A percentile compares a stretch with the other conserved stretches of the same genome.
Evolutionary conservation across 1,140 invertebrate genomes (phyloP).

Genomic region (Drosophila ogumai): DNA sequence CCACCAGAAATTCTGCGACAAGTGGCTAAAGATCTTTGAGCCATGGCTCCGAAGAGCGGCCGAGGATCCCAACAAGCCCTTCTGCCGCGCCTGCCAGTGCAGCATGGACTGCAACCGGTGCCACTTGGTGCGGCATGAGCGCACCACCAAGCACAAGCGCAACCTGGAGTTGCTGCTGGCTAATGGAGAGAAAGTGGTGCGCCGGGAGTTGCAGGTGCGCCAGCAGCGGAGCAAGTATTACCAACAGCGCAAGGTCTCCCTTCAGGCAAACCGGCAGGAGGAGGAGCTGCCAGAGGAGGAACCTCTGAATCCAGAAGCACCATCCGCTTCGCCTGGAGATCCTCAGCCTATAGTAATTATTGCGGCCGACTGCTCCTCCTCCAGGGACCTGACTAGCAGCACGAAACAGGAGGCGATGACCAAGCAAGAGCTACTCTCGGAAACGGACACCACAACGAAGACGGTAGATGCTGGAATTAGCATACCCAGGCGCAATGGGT

Average conservation of each 20-base stretch:
- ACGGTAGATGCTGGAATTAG: neutral
- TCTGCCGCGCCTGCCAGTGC: constrained; percentile 75
- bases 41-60: constrained; percentile 69
- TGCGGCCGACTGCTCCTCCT: neutral
- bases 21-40: constrained; percentile 77
- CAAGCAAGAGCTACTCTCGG: constrained; percentile 19
- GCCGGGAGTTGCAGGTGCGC: constrained; percentile 66
- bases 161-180: constrained; percentile 69
- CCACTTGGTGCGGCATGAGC: constrained; percentile 74
- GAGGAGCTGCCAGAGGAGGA: neutral
- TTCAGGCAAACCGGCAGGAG: constrained; percentile 7
- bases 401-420: neutral
- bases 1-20: constrained; percentile 76
- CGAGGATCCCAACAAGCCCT: constrained; percentile 77
- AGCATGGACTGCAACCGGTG: constrained; percentile 80
- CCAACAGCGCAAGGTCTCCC: constrained; percentile 49
- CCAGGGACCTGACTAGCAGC: neutral
- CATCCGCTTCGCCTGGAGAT: no score
- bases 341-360: neutral
- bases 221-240: constrained; percentile 80
- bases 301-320: neutral
- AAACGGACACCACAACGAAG: constrained; percentile 1
- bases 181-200: constrained; percentile 69
- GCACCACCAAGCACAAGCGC: constrained; percentile 73
- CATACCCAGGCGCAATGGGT: neutral